A percentile compares a stretch with the other conserved stretches of the same genome.
Evolutionary conservation across 2,888 invertebrate genomes (phyloP).

Genomic region (Caenorhabditis uteleia): DNA sequence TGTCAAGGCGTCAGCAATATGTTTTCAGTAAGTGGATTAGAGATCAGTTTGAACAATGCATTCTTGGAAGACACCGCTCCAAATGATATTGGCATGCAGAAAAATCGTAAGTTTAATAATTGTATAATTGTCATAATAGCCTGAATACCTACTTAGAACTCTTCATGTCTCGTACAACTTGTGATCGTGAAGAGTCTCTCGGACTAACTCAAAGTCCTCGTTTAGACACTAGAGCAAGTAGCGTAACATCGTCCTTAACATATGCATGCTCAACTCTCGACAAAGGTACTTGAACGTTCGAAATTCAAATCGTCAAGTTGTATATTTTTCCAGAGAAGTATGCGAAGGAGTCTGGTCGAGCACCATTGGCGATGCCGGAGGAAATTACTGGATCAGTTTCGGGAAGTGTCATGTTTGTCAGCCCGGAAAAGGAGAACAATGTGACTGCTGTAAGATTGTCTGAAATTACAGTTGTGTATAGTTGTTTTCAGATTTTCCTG

Average conservation of each 20-base stretch:
- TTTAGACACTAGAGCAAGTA: constrained; percentile 38
- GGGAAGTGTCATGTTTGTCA: constrained; percentile 19
- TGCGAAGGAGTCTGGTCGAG: constrained; percentile 38
- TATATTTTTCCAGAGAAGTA: constrained; percentile 13
- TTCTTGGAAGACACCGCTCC: constrained; percentile 13
- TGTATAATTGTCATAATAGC: background rate
- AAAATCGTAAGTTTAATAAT: constrained; percentile 12
- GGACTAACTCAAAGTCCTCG: constrained; percentile 36
- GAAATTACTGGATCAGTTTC: constrained; percentile 46
- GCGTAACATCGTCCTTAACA: constrained; percentile 43
- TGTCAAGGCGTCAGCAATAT: too few species aligned
- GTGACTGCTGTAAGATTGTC: too few species aligned
- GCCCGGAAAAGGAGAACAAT: constrained; percentile 5
- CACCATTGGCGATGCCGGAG: constrained; percentile 60
- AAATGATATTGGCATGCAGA: constrained; percentile 12
- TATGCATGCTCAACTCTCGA: constrained; percentile 56
- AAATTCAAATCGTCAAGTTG: background rate
- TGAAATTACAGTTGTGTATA: too few species aligned
- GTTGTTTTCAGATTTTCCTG: constrained; percentile 16
- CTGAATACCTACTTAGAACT: constrained; percentile 12
- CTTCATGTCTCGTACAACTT: constrained; percentile 25
- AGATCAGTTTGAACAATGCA: constrained; percentile 10
- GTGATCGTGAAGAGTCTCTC: constrained; percentile 43
- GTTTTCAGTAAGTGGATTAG: too few species aligned
- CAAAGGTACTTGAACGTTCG: constrained; percentile 31